These are phyloP conservation scores for Urocyon cinereoargenteus DNA, from an alignment of 2,797 vertebrate genomes.

Conservation along the genomic window DNA sequence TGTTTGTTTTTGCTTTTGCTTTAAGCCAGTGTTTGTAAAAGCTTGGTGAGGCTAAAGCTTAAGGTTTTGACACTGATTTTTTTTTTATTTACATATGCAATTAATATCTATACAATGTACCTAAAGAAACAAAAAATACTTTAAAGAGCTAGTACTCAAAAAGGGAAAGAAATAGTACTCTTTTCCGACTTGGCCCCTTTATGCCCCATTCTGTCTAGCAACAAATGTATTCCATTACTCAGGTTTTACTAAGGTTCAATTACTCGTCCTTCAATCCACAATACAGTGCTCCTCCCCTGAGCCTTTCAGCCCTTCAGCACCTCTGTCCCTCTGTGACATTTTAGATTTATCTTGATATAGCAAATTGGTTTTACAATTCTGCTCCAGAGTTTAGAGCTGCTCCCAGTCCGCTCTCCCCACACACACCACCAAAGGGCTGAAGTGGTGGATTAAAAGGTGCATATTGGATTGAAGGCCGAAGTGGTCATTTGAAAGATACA, in stretches of 20 bases:
- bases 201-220: background rate
- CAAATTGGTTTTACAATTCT: background rate
- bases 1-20: background rate
- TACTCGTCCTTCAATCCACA: background rate
- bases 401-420: background rate
- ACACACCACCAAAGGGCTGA: background rate
- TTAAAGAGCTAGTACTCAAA: background rate
- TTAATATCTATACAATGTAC: background rate
- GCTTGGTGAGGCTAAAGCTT: background rate
- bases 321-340: background rate
- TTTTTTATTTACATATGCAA: background rate
- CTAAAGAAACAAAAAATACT: background rate
- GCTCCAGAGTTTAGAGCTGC: background rate
- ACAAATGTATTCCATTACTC: background rate
- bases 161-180: no score
- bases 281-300: background rate
- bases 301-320: background rate
- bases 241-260: background rate
- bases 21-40: background rate
- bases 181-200: background rate
- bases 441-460: background rate
- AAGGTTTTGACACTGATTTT: slow-evolving; percentile 16
- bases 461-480: background rate
- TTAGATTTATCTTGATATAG: slow-evolving; percentile 15
- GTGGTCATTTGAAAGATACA: background rate